These are phyloP conservation scores for Micrastur ruficollis DNA, from an alignment of 2,797 vertebrate species.

Conservation along the genomic window DNA sequence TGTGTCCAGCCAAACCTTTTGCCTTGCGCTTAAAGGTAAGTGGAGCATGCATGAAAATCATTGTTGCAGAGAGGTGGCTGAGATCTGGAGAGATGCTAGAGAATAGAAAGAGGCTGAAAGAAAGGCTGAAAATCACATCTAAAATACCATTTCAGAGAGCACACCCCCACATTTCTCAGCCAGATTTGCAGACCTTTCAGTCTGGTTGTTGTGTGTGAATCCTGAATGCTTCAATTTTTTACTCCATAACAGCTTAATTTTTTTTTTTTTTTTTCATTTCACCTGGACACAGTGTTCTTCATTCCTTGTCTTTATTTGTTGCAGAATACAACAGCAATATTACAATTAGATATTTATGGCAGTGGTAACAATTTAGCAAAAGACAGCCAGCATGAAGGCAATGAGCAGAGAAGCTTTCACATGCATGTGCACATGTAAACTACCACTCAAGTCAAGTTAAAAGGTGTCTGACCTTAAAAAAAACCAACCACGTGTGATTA, in stretches of 20 bases:
- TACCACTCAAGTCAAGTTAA: not conserved
- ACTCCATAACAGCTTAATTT: not conserved
- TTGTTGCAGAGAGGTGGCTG: not conserved
- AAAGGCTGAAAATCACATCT: not conserved
- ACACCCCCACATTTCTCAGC: not conserved
- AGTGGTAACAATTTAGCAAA: not conserved
- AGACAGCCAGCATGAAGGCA: not conserved
- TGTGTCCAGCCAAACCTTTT: not conserved
- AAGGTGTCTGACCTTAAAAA: not conserved
- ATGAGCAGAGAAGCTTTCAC: not conserved
- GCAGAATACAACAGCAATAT: not conserved
- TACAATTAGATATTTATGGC: not conserved
- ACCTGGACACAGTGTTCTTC: not conserved
- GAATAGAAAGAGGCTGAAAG: not conserved
- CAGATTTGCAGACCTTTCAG: not conserved
- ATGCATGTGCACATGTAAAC: not conserved
- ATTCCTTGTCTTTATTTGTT: not conserved
- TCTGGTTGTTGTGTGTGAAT: not conserved
- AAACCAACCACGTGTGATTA: accelerated
- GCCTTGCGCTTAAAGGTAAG: not conserved
- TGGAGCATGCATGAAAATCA: not conserved
- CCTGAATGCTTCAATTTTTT: not conserved
- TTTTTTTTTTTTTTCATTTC: not conserved
- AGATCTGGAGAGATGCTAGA: not conserved
- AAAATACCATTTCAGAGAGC: not conserved